Evolutionary conservation across 2,888 invertebrate genomes (phyloP), one percentile per base, ranked within the genome.

Genomic region (Laothoe populi): DNA sequence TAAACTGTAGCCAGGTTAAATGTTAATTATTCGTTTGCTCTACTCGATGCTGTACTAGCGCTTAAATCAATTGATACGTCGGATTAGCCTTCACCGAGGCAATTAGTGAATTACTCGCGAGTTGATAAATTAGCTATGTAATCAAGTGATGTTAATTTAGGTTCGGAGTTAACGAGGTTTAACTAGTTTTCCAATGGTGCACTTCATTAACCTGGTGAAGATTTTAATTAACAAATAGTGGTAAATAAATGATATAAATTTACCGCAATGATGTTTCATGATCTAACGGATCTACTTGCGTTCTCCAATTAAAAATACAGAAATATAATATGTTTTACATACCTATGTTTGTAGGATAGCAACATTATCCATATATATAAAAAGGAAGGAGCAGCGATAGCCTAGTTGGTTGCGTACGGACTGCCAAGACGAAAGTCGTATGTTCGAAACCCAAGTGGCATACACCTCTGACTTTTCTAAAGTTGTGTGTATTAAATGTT

Each of bases 31-130:
- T 53, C 53, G 53, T 53, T 53, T 53, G 53, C 53, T 31, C 31
- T 53, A 31, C 49, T 2, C 31, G 19, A 11, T 11, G 53, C 31
- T 8, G 53, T 53, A 35, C 35, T 19, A 11, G 24, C 53, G 53
- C 31, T 53, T 53, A 53, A 53, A 72, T 71, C 78, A 70, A 70
- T 71, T 71, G 73, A 70, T 62, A 70, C 64, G 71, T 70, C 64
- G 69, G 76, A 79, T 81, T 74, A 79, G 66, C 68, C 69, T 61
- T 61, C 62, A 63, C 69, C 73, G 66, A 64, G 64, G 72, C 73
- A 77, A 79, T 82, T 78, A 76, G 74, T 72, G 67, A 62, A 70
- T 63, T 63, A 58, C 70, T 67, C 66, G 62, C 65, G 49, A 48
- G 61, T 66, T 71, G 70, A 73, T 76, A 68, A 72, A 75, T 76